A percentile compares a stretch with the other conserved stretches of the same genome.
Evolutionary conservation across 2,888 invertebrate genomes (phyloP).

Genomic region (Salpingus planirostris): DNA sequence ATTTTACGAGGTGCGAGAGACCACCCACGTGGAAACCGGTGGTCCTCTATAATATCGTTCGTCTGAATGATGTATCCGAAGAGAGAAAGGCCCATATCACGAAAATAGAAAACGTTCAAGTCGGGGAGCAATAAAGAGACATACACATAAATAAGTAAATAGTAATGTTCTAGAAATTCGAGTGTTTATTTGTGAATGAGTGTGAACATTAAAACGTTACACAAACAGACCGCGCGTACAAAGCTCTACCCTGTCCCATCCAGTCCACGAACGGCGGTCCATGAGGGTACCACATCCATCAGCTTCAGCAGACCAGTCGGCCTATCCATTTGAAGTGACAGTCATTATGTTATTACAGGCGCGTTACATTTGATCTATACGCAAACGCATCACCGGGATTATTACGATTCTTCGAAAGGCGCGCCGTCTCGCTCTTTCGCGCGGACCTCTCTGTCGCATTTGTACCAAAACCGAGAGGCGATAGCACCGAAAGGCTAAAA

Average conservation of each 20-base stretch:
- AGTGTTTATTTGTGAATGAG: slow-evolving; percentile 41
- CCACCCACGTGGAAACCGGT: slow-evolving; percentile 24
- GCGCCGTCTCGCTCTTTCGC: slow-evolving; percentile 9
- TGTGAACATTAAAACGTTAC: slow-evolving; percentile 36
- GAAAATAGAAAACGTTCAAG: slow-evolving; percentile 36
- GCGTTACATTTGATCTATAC: slow-evolving; percentile 38
- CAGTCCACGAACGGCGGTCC: too few relatives aligned
- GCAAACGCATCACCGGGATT: slow-evolving; percentile 21
- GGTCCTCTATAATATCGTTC: too few relatives aligned
- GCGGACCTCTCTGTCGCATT: slow-evolving; percentile 15
- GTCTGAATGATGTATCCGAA: too few relatives aligned
- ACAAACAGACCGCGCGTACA: slow-evolving; percentile 25
- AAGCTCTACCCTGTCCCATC: slow-evolving; percentile 14
- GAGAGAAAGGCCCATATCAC: slow-evolving; percentile 24
- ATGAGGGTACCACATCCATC: too few relatives aligned
- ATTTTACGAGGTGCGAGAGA: slow-evolving; percentile 29
- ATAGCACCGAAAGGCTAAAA: too few relatives aligned
- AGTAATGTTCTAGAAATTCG: slow-evolving; percentile 41
- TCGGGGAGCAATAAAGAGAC: slow-evolving; percentile 34
- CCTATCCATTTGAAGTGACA: slow-evolving; percentile 41
- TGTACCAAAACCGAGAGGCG: slow-evolving; percentile 24
- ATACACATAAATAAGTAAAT: slow-evolving; percentile 39
- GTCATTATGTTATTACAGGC: slow-evolving; percentile 41
- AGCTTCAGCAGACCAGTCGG: too few relatives aligned
- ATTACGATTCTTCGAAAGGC: slow-evolving; percentile 31